Conservation (phyloP, 1,140 invertebrate genomes). For the Drosophila baimaii region DNA sequence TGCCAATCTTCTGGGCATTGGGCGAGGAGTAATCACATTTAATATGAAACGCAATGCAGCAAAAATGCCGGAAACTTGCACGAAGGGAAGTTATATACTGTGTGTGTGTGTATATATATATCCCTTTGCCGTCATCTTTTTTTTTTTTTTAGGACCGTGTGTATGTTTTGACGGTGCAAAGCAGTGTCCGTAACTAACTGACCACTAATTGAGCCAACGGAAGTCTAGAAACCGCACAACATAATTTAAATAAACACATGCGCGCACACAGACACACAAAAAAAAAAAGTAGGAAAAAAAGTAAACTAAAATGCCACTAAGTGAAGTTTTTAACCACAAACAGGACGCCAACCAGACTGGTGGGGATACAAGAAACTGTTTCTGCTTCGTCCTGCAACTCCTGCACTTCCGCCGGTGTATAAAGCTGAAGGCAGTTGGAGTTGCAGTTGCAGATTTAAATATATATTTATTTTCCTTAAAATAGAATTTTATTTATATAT, state of each 20-base stretch:
- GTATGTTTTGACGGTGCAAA: constrained; percentile 29
- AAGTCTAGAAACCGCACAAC: constrained; percentile 80
- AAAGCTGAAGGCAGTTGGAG: not conserved
- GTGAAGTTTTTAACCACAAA: constrained; percentile 76
- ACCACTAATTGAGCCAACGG: constrained; percentile 80
- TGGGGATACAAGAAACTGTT: not conserved
- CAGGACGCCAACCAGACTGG: constrained; percentile 67
- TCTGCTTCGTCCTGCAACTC: not conserved
- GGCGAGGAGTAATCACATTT: constrained; percentile 79
- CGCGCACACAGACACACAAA: constrained; percentile 17
- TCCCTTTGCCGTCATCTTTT: constrained; percentile 28
- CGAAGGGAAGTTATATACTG: constrained; percentile 40
- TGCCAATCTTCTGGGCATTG: constrained; percentile 80
- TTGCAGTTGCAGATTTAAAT: too few relatives aligned
- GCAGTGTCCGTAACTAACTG: constrained; percentile 58
- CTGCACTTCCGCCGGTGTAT: not conserved
- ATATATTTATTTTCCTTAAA: too few relatives aligned
- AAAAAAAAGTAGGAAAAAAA: constrained; percentile 15
- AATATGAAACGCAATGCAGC: constrained; percentile 82
- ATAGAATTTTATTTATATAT: too few relatives aligned
- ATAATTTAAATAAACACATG: constrained; percentile 80
- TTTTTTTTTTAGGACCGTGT: constrained; percentile 2
- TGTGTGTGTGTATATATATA: constrained; percentile 11
- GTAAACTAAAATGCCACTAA: constrained; percentile 73
- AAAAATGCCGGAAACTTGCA: constrained; percentile 63